phyloP scores from a whole-genome alignment of 2,888 invertebrate genomes.

The Scelioninae gen. 1 region DNA sequence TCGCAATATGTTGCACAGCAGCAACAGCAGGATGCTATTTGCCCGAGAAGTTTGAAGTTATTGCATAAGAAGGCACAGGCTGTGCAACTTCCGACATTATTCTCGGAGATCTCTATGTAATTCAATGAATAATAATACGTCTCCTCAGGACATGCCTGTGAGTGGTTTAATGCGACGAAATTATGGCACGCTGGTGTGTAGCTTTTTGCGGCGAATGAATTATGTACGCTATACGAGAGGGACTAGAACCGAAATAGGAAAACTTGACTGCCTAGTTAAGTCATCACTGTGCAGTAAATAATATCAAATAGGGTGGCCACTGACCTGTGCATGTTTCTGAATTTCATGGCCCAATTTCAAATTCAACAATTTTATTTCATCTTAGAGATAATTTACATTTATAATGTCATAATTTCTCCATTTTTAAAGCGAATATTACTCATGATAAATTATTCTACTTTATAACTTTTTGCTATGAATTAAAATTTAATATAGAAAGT shows the following conservation, averaged over 20 bases:
- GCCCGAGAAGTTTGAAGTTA: conserved; percentile 19
- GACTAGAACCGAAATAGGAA: conserved; percentile 39
- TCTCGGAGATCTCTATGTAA: conserved; percentile 37
- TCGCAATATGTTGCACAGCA: conserved; percentile 15
- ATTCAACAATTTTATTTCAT: too few relatives aligned
- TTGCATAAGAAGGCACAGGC: conserved; percentile 39
- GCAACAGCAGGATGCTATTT: not conserved
- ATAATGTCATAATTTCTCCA: too few relatives aligned
- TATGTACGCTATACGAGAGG: conserved; percentile 36
- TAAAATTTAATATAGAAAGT: too few relatives aligned
- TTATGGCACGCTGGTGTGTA: conserved; percentile 32
- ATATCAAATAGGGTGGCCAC: conserved; percentile 30
- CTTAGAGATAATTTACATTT: too few relatives aligned
- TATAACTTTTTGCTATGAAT: too few relatives aligned
- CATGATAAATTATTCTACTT: too few relatives aligned
- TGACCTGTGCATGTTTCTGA: conserved; percentile 35
- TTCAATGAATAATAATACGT: conserved; percentile 63
- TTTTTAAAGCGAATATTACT: too few relatives aligned
- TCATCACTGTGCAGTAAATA: conserved; percentile 42
- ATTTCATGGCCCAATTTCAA: too few relatives aligned
- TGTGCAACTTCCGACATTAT: conserved; percentile 51
- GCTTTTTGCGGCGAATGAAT: conserved; percentile 53
- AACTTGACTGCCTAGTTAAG: conserved; percentile 44
- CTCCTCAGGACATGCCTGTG: conserved; percentile 36
- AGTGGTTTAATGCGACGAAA: conserved; percentile 44